A percentile compares a stretch with the other conserved stretches of the same genome.
These are phyloP conservation scores for Hypsopygia costalis DNA, from an alignment of 2,888 invertebrate genomes.

Conservation along the genomic window DNA sequence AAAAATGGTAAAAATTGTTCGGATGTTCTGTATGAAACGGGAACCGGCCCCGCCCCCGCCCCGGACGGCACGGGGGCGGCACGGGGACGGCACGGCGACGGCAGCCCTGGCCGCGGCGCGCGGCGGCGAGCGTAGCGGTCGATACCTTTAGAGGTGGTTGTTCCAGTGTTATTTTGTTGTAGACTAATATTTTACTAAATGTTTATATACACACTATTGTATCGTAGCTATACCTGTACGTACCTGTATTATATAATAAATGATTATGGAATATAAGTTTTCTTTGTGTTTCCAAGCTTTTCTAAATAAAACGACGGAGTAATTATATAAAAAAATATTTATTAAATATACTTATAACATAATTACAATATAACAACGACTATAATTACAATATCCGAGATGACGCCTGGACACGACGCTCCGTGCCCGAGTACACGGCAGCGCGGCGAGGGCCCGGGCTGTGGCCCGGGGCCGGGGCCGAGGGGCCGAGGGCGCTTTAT, in stretches of 20 bases:
- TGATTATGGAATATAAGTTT: not conserved
- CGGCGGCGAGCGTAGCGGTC: not conserved
- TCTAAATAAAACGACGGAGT: not conserved
- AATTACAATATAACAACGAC: conserved; percentile 33
- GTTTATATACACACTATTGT: conserved; percentile 21
- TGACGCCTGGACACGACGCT: too few species aligned
- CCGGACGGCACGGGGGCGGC: too few species aligned
- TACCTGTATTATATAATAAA: conserved; percentile 7
- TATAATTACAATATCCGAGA: too few species aligned
- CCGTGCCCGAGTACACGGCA: too few species aligned
- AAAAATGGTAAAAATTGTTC: too few species aligned
- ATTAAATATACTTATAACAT: conserved; percentile 46
- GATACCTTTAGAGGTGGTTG: not conserved
- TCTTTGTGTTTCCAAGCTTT: not conserved
- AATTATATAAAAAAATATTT: conserved; percentile 29
- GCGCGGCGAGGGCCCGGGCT: too few species aligned
- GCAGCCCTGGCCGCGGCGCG: too few species aligned
- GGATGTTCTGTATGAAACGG: too few species aligned
- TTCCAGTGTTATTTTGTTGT: conserved; percentile 11
- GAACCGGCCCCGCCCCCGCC: too few species aligned
- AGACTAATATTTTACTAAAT: conserved; percentile 20
- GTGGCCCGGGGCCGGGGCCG: too few species aligned
- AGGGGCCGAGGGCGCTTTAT: too few species aligned
- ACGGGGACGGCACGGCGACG: too few species aligned
- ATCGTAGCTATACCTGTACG: conserved; percentile 5